Evolutionary conservation across 1,140 invertebrate genomes (phyloP).

Genomic region (Oncopodura yosiiana): DNA sequence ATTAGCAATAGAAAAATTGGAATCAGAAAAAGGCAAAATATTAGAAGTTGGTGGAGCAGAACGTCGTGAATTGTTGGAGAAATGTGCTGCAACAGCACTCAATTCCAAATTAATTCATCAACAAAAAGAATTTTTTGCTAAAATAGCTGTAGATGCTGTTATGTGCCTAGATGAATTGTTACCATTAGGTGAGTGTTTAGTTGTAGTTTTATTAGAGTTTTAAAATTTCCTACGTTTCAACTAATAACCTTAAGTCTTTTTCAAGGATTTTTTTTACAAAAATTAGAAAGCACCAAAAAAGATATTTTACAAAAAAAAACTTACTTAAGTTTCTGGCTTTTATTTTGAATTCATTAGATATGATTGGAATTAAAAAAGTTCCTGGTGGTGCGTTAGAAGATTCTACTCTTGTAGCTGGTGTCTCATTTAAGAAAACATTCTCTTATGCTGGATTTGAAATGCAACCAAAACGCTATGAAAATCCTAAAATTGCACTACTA

Average conservation of each 20-base stretch:
- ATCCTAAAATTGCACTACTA: constrained; percentile 90
- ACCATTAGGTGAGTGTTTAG: too few species aligned
- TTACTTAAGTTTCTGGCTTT: too few species aligned
- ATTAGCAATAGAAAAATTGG: constrained; percentile 59
- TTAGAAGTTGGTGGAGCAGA: too few species aligned
- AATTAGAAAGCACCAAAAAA: too few species aligned
- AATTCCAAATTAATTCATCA: constrained; percentile 93
- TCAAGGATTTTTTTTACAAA: too few species aligned
- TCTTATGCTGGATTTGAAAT: constrained; percentile 99
- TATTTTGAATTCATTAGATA: too few species aligned
- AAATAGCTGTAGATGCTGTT: constrained; percentile 96
- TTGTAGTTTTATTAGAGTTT: too few species aligned
- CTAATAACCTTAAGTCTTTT: too few species aligned
- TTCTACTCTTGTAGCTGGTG: constrained; percentile 81
- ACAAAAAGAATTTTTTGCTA: constrained; percentile 91
- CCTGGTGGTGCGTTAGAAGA: constrained; percentile 90
- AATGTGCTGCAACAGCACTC: constrained; percentile 93
- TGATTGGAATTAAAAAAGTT: constrained; percentile 99
- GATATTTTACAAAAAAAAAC: too few species aligned
- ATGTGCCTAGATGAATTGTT: constrained; percentile 82
- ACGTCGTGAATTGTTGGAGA: constrained; percentile 66
- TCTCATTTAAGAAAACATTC: constrained; percentile 99
- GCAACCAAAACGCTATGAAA: constrained; percentile 88
- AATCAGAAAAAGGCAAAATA: too few species aligned
- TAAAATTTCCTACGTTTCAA: too few species aligned